Evolutionary conservation across 2,797 vertebrate species (phyloP).

Genomic region (Brachymystax lenok): DNA sequence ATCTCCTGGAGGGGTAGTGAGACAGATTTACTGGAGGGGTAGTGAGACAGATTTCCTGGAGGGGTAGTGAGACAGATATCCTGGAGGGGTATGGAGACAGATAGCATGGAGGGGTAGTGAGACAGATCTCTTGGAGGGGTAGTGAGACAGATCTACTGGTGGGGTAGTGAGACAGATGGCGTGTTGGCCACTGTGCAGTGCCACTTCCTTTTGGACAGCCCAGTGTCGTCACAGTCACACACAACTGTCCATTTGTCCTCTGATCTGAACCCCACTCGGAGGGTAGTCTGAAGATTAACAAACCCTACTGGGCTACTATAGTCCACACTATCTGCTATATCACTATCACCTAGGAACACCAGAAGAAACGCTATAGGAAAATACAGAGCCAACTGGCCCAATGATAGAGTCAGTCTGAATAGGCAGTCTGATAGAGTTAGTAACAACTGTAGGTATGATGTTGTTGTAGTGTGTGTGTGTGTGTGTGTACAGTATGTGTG

Average conservation of each 20-base stretch:
- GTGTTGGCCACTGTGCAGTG: slow-evolving; percentile 47
- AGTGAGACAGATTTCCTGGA: not conserved
- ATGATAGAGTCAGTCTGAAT: not conserved
- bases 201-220: slow-evolving; percentile 62
- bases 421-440: too few relatives aligned
- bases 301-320: too few relatives aligned
- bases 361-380: slow-evolving; percentile 17
- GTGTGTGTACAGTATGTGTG: not conserved
- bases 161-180: slow-evolving; percentile 38
- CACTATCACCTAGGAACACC: slow-evolving; percentile 16
- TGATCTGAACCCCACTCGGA: slow-evolving; percentile 12
- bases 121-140: too few relatives aligned
- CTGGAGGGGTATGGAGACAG: too few relatives aligned
- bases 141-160: too few relatives aligned
- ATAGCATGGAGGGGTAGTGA: too few relatives aligned
- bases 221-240: slow-evolving; percentile 46
- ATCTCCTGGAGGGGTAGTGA: too few relatives aligned
- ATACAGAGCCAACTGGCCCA: not conserved
- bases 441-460: too few relatives aligned
- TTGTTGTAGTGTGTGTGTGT: not conserved
- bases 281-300: too few relatives aligned
- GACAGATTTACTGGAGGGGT: too few relatives aligned
- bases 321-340: too few relatives aligned
- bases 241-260: slow-evolving; percentile 29
- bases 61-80: not conserved